phyloP scores from a whole-genome alignment of 2,797 vertebrate genomes.

The Lepilemur septentrionalis region DNA sequence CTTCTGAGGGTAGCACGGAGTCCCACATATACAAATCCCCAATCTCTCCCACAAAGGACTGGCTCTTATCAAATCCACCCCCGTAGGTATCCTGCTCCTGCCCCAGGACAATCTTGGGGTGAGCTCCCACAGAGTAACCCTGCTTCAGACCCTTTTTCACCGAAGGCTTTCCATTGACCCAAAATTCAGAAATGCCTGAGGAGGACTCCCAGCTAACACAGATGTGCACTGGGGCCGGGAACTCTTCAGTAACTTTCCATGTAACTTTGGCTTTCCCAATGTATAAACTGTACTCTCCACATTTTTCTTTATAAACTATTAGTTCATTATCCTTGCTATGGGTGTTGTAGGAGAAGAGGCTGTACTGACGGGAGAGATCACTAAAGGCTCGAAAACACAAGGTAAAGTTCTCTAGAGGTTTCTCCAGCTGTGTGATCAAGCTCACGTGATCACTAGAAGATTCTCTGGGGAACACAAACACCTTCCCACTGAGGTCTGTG shows the following conservation, averaged over 20 bases:
- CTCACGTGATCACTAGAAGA: slow-evolving; percentile 70
- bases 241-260: not conserved
- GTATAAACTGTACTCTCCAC: slow-evolving; percentile 17
- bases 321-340: slow-evolving; percentile 51
- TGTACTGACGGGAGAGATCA: slow-evolving; percentile 74
- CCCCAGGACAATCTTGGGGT: slow-evolving; percentile 75
- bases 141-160: slow-evolving; percentile 65
- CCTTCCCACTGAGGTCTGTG: slow-evolving; percentile 81
- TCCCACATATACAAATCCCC: slow-evolving; percentile 85
- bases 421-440: slow-evolving; percentile 20
- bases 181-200: slow-evolving; percentile 80
- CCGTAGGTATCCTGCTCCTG: slow-evolving; percentile 69
- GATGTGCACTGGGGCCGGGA: slow-evolving; percentile 70
- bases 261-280: not conserved
- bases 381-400: slow-evolving; percentile 81
- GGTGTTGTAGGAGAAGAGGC: slow-evolving; percentile 82
- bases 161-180: slow-evolving; percentile 77
- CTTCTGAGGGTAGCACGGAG: not conserved
- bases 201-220: slow-evolving; percentile 83
- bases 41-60: slow-evolving; percentile 83
- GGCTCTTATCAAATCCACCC: slow-evolving; percentile 42
- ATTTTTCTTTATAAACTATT: slow-evolving; percentile 70
- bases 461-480: slow-evolving; percentile 83
- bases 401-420: slow-evolving; percentile 72
- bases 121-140: not conserved